Evolutionary conservation across 2,888 invertebrate genomes (phyloP).

Genomic region (Drosophila mayaguana): DNA sequence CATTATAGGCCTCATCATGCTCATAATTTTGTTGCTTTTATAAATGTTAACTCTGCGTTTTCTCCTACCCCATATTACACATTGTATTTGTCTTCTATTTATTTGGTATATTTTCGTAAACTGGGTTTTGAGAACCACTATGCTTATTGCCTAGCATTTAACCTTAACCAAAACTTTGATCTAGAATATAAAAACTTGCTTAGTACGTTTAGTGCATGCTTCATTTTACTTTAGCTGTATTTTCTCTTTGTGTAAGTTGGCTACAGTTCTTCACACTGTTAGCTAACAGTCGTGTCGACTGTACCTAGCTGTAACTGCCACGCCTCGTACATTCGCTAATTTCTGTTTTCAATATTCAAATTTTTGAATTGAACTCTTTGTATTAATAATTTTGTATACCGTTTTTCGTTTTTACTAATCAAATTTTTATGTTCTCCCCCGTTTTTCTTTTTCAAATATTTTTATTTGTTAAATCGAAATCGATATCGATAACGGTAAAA

Average conservation of each 20-base stretch:
- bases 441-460: constrained; percentile 58
- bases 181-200: constrained; percentile 19
- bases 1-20: constrained; percentile 52
- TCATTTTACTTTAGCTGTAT: constrained; percentile 11
- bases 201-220: constrained; percentile 43
- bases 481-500: constrained; percentile 78
- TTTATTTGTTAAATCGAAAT: constrained; percentile 85
- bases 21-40: constrained; percentile 65
- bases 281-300: constrained; percentile 20
- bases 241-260: constrained; percentile 24
- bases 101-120: constrained; percentile 12
- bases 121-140: constrained; percentile 22
- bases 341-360: constrained; percentile 40
- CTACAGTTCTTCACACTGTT: constrained; percentile 38
- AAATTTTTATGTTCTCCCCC: constrained; percentile 71
- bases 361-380: constrained; percentile 36
- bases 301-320: constrained; percentile 30
- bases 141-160: constrained; percentile 23
- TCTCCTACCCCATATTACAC: constrained; percentile 28
- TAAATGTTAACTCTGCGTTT: constrained; percentile 59
- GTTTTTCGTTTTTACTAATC: constrained; percentile 77
- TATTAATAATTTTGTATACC: constrained; percentile 63
- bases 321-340: constrained; percentile 35
- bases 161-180: constrained; percentile 17
- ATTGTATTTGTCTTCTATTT: constrained; percentile 31